Base-by-base conservation (phyloP, 2,888 invertebrate genomes). In the Spilarctia lutea region DNA sequence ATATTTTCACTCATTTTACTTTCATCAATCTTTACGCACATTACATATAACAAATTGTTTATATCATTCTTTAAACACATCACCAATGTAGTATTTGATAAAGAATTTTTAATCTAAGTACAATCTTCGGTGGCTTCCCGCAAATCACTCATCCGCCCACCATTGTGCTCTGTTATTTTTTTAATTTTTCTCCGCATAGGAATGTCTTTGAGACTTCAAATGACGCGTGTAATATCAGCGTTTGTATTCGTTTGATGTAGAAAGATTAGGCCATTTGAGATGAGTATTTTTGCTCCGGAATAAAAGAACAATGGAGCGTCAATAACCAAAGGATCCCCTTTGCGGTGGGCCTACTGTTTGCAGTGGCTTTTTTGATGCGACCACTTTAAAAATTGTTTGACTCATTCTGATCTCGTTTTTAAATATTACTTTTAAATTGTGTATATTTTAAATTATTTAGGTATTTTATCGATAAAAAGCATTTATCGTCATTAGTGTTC, bases 201-300 rank as follows among this genome's bases (percentile, higher is more conserved):
- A 95, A 96, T 95, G 94, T 96, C 95, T 96, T 95, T 95, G 95
- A 95, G 91, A 93, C 91, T 91, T 94, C 92, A 94, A 95, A 95
- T 95, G 95, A 95, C 89, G 95, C 94, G 93, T 95, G 94, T 94
- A 95, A 95, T 94, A 94, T 94, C 91, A 92, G 92, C 92, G 91
- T 91, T 93, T 92, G 90, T 86, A 90, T 90, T 88, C 90, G 94
- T 95, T 95, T 95, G 94, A 95, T 94, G 94, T 95, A 87, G 85
- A 88, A 93, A 94, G 94, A 94, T 94, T 92, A 91, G 91, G 91
- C 92, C 91, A 92, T 93, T 93, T 89, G 90, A 84, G 87, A 92
- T 91, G 91, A 92, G 91, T 93, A 93, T 93, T 94, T 94, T 94
- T 94, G 30, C 91, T 91, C 89, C 89, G 85, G 87, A 89, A 91